Conservation (phyloP, 2,797 vertebrate species). For the Paedocypris micromegethes region DNA sequence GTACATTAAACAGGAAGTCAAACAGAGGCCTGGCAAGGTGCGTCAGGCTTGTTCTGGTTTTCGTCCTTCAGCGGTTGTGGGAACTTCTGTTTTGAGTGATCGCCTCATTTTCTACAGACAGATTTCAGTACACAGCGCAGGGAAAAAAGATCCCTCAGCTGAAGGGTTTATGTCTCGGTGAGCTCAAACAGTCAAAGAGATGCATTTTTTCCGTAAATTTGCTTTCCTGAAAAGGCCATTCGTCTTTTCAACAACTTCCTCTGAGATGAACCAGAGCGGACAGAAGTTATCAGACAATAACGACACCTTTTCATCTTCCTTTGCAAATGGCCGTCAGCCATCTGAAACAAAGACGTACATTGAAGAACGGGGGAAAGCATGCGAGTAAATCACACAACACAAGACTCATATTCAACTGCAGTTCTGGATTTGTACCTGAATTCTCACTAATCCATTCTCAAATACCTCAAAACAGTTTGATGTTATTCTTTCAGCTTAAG, state of each 20-base stretch:
- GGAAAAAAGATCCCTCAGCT: constrained; percentile 46
- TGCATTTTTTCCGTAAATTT: constrained; percentile 17
- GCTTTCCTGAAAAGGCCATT: constrained; percentile 36
- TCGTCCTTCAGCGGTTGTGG: constrained; percentile 36
- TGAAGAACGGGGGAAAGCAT: constrained; percentile 17
- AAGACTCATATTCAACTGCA: constrained; percentile 63
- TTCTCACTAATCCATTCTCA: constrained; percentile 67
- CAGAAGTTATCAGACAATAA: constrained; percentile 28
- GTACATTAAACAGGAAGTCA: constrained; percentile 49
- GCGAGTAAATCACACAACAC: constrained; percentile 41
- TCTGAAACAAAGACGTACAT: constrained; percentile 33
- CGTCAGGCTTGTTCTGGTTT: constrained; percentile 41
- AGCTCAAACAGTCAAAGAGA: constrained; percentile 47
- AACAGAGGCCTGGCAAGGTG: constrained; percentile 39
- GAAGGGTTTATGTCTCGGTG: constrained; percentile 47
- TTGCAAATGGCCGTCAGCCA: constrained; percentile 43
- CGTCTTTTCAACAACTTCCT: constrained; percentile 49
- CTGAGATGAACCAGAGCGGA: constrained; percentile 26
- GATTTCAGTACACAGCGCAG: constrained; percentile 48
- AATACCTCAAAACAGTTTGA: constrained; percentile 64
- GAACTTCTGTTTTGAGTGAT: constrained; percentile 55
- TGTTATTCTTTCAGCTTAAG: constrained; percentile 73
- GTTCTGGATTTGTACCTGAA: constrained; percentile 69
- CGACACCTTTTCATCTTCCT: constrained; percentile 53
- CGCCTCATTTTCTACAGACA: constrained; percentile 39